Evolutionary conservation across 2,113 vertebrate genomes (phyloP).

Genomic region (Datnioides undecimradiatus): DNA sequence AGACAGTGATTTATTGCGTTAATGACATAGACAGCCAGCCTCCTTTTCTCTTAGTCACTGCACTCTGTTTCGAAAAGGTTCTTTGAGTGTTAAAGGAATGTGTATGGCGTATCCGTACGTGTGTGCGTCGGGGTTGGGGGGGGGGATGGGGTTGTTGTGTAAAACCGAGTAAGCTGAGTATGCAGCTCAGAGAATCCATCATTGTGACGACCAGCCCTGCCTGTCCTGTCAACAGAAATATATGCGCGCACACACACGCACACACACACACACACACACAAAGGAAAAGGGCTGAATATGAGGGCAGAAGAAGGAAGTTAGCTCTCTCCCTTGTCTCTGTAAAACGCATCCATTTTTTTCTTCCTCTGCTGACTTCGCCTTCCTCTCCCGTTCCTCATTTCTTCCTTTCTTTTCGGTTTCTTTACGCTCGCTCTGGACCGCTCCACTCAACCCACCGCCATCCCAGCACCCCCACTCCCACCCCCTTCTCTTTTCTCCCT

Average conservation of each 20-base stretch:
- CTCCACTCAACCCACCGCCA: not conserved
- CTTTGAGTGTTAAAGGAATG: slow-evolving; percentile 15
- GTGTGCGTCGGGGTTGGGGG: not conserved
- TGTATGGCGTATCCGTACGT: not conserved
- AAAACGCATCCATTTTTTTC: slow-evolving; percentile 32
- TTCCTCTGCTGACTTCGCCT: slow-evolving; percentile 37
- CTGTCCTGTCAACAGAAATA: slow-evolving; percentile 51
- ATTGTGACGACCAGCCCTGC: slow-evolving; percentile 50
- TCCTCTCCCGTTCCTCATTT: slow-evolving; percentile 31
- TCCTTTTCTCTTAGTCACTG: slow-evolving; percentile 39
- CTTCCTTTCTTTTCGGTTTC: slow-evolving; percentile 36
- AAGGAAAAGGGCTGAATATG: slow-evolving; percentile 15
- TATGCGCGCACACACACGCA: slow-evolving; percentile 22
- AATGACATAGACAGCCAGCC: slow-evolving; percentile 44
- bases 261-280: slow-evolving; percentile 25
- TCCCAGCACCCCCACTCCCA: not conserved
- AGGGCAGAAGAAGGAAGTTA: slow-evolving; percentile 17
- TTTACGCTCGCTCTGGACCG: slow-evolving; percentile 21
- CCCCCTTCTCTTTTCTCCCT: not conserved
- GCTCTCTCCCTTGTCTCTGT: slow-evolving; percentile 27
- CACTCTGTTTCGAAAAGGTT: slow-evolving; percentile 32
- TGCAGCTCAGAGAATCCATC: slow-evolving; percentile 58
- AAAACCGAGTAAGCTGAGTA: slow-evolving; percentile 49
- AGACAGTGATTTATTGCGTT: slow-evolving; percentile 61
- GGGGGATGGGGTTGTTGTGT: slow-evolving; percentile 7